Evolutionary conservation across 2,113 vertebrate species (phyloP).

Genomic region (Pelmatolapia mariae): DNA sequence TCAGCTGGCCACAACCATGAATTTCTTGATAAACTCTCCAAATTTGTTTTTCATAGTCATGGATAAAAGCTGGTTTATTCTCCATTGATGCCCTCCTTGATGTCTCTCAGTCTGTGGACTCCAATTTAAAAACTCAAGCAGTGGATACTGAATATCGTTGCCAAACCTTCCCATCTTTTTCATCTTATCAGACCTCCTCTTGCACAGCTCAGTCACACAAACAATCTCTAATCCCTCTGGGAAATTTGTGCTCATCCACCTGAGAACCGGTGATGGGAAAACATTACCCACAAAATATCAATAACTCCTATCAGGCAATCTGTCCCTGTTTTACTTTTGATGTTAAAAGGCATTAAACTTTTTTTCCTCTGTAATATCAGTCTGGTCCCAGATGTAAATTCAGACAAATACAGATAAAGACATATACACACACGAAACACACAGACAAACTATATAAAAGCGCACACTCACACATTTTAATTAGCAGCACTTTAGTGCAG

Average conservation of each 20-base stretch:
- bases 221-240: slow-evolving; percentile 5
- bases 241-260: slow-evolving; percentile 20
- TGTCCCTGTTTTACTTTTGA: neutral
- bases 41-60: neutral
- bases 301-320: slow-evolving; percentile 7
- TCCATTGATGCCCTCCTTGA: neutral
- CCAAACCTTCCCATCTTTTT: slow-evolving; percentile 2
- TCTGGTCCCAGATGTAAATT: neutral
- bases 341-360: neutral
- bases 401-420: neutral
- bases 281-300: slow-evolving; percentile 21
- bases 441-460: neutral
- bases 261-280: slow-evolving; percentile 4
- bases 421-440: neutral
- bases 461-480: slow-evolving; percentile 44
- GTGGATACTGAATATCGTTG: neutral
- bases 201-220: slow-evolving; percentile 6
- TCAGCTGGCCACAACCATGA: neutral
- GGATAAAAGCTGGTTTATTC: slow-evolving; percentile 14
- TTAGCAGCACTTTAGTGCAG: slow-evolving; percentile 32
- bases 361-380: neutral
- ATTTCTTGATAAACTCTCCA: neutral
- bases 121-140: neutral
- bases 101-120: neutral
- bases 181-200: slow-evolving; percentile 3